phyloP scores from a whole-genome alignment of 2,888 invertebrate species.

The Tenodera sinensis region DNA sequence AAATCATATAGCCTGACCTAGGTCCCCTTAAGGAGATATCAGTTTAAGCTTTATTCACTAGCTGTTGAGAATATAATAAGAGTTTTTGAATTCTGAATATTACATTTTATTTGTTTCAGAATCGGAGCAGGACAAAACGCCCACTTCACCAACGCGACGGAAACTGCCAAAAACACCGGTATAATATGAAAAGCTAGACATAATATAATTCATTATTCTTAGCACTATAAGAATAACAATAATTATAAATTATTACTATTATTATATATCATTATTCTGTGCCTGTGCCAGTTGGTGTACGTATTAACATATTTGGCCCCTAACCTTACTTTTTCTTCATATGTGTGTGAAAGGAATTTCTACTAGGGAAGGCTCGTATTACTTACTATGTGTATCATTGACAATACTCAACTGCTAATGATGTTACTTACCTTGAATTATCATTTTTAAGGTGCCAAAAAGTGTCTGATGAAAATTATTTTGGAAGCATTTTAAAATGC shows the following conservation, averaged over 20 bases:
- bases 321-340: background rate
- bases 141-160: slow-evolving; percentile 86
- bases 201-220: background rate
- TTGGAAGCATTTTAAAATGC: background rate
- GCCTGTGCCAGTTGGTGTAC: slow-evolving; percentile 42
- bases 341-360: background rate
- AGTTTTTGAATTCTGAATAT: no score
- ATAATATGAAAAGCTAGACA: slow-evolving; percentile 60
- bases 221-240: background rate
- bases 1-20: no score
- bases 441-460: background rate
- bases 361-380: background rate
- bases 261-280: slow-evolving; percentile 40
- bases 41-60: no score
- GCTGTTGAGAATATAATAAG: background rate
- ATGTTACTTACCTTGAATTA: background rate
- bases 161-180: slow-evolving; percentile 97
- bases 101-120: slow-evolving; percentile 52
- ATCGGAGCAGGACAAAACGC: slow-evolving; percentile 81
- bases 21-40: no score
- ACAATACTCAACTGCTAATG: background rate
- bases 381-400: background rate
- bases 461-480: background rate
- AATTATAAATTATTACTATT: background rate
- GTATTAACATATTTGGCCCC: background rate